Percentiles rank a stretch among this genome's conserved stretches.
phyloP scores from a whole-genome alignment of 2,888 invertebrate genomes.

The Lithodes maja region DNA sequence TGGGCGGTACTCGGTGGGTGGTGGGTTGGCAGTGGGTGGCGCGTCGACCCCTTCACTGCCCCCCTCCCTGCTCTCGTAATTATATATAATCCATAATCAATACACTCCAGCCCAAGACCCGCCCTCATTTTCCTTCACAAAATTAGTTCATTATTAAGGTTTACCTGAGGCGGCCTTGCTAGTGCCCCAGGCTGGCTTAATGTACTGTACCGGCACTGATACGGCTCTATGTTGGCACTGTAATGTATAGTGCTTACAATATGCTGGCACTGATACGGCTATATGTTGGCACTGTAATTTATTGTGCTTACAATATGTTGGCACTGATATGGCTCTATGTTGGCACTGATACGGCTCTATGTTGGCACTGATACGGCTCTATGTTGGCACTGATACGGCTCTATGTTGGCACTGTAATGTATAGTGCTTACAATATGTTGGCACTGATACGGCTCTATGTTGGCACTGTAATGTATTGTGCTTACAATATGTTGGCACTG shows the following conservation, averaged over 20 bases:
- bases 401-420: neutral
- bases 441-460: neutral
- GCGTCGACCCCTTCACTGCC: conserved; percentile 3
- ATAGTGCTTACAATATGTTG: neutral
- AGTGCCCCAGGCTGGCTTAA: neutral
- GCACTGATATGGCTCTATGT: neutral
- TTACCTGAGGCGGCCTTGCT: conserved; percentile 37
- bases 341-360: neutral
- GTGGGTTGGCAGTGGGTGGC: conserved; percentile 35
- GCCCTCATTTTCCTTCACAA: conserved; percentile 40
- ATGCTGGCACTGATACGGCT: neutral
- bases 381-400: neutral
- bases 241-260: neutral
- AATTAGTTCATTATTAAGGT: conserved; percentile 54
- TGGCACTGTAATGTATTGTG: neutral
- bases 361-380: neutral
- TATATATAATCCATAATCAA: conserved; percentile 60
- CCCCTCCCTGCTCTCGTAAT: conserved; percentile 37
- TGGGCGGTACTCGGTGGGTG: conserved; percentile 19
- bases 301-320: neutral
- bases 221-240: neutral
- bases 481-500: neutral
- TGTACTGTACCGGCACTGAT: neutral
- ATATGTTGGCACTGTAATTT: neutral
- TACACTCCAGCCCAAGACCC: conserved; percentile 41